Evolutionary conservation across 2,113 vertebrate genomes (phyloP), one percentile per base, ranked within the genome.

Genomic region (Lepus europaeus): DNA sequence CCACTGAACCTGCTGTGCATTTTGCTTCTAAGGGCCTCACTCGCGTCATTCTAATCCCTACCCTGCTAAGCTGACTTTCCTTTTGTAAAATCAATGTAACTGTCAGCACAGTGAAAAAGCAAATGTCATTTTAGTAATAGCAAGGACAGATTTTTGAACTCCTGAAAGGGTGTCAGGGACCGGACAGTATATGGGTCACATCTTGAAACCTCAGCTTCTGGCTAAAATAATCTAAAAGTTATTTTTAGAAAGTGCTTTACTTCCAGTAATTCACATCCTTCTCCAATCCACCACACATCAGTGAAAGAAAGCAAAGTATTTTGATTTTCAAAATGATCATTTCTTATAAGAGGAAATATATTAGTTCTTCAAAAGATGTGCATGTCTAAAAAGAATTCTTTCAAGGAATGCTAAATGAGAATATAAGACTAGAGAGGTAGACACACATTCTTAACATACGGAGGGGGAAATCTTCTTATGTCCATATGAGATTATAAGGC

Each of bases 271-370:
- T 69, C 22, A 76, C 39, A 45, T 53, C 9, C n/a, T 23, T 2
- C 10, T 9, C 9, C 20, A 56, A 9, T 13, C 27, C 13, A 61
- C 3, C 5, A 17, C 8, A 61, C 3, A 91, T 45, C 45, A 45
- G 45, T 45, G 66, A 53, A 84, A 45, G 9, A 94, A 95, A 77
- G 3, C 36, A 85, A 94, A 89, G 1, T 11, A 81, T 23, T 13
- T 16, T 69, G 33, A 19, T 6, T 70, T 82, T 84, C 12, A 74
- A 87, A 89, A 72, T 49, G 64, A 10, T 36, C 10, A n/a, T 4
- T 59, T 14, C 64, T 91, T 16, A 78, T 79, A 23, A 68, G 66
- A 78, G 19, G 3, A 78, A 61, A 0, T 49, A 39, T 53, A 76
- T 70, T 12, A 11, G 12, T 72, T 93, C 4, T 77, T 92, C 56